Evolutionary conservation across 2,113 vertebrate species (phyloP).

Genomic region (Melospiza georgiana): DNA sequence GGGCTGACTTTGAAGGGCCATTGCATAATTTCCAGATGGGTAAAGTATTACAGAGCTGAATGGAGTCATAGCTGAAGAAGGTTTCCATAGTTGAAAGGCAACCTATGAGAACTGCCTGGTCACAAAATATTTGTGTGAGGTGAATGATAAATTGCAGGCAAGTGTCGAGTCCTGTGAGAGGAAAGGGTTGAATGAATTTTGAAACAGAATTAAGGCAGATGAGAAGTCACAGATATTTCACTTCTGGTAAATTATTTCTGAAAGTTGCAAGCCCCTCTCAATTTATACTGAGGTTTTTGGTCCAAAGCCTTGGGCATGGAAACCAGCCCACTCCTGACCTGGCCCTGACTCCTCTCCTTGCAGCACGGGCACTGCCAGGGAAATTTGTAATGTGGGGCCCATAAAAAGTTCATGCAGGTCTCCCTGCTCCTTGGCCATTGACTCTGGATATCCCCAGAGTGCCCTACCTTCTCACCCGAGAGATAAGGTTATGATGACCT

Average conservation of each 20-base stretch:
- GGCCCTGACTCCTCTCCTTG: neutral
- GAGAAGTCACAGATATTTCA: neutral
- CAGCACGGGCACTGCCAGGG: neutral
- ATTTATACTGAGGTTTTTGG: neutral
- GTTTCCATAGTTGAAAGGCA: neutral
- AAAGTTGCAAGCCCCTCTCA: neutral
- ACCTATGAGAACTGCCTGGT: neutral
- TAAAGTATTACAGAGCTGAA: neutral
- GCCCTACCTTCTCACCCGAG: rapidly evolving
- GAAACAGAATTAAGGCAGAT: neutral
- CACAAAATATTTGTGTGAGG: neutral
- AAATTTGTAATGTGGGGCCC: neutral
- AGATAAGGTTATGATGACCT: neutral
- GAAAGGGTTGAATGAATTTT: neutral
- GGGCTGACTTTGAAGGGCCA: neutral
- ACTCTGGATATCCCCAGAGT: neutral
- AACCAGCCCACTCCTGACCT: neutral
- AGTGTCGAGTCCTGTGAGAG: neutral
- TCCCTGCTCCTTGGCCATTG: neutral
- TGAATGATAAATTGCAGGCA: neutral
- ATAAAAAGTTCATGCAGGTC: neutral
- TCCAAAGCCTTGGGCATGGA: neutral
- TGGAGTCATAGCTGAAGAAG: neutral
- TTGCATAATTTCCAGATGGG: neutral
- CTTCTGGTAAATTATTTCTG: neutral